A percentile compares a stretch with the other conserved stretches of the same genome.
phyloP scores from a whole-genome alignment of 2,888 invertebrate genomes.

The Drosophila prostipennis region DNA sequence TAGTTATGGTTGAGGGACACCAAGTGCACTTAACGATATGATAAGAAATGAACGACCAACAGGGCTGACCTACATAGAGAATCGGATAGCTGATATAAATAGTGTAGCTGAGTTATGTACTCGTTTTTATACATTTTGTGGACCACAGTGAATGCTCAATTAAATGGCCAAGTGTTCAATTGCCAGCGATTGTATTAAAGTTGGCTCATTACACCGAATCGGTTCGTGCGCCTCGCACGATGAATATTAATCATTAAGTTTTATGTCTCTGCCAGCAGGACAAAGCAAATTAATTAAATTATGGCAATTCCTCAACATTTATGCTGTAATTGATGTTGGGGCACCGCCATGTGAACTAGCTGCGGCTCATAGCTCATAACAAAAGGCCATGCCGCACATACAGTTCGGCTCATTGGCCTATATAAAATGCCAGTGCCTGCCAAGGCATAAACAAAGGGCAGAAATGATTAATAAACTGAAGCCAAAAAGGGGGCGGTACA shows the following conservation, averaged over 20 bases:
- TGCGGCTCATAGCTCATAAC: constrained; percentile 8
- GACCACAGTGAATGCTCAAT: constrained; percentile 28
- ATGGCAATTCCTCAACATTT: constrained; percentile 38
- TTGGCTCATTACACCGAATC: constrained; percentile 21
- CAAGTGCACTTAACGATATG: constrained; percentile 77
- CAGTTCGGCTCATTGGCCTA: constrained; percentile 57
- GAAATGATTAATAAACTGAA: constrained; percentile 43
- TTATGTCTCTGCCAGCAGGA: constrained; percentile 39
- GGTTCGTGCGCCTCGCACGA: constrained; percentile 14
- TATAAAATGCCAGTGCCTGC: constrained; percentile 27
- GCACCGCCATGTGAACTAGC: constrained; percentile 33
- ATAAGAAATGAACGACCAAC: constrained; percentile 50
- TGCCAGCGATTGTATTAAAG: constrained; percentile 30
- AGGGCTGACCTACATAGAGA: constrained; percentile 34
- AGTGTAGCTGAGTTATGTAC: constrained; percentile 16
- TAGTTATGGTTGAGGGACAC: constrained; percentile 36
- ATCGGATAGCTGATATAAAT: constrained; percentile 48
- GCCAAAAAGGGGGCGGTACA: constrained; percentile 17
- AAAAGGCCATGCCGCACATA: constrained; percentile 30
- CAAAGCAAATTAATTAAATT: constrained; percentile 52
- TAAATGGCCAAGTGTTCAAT: constrained; percentile 50
- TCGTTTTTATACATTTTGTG: background rate
- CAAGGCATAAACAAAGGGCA: constrained; percentile 34
- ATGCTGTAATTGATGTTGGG: constrained; percentile 37
- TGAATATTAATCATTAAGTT: constrained; percentile 47